Conservation (phyloP, 1,140 invertebrate species). For the Maniola jurtina region DNA sequence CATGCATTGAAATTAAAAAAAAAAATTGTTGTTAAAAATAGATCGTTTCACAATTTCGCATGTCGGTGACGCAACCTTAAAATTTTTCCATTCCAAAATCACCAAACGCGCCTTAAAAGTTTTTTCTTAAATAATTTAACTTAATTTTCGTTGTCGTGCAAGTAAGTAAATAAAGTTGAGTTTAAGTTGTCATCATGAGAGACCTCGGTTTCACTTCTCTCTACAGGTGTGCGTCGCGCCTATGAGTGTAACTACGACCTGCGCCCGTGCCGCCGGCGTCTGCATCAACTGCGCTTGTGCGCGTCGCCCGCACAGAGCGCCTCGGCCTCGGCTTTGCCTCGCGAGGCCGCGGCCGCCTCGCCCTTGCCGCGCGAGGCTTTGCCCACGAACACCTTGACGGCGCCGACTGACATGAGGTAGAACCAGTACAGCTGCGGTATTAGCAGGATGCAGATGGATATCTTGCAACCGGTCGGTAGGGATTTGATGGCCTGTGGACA, state of each 20-base stretch:
- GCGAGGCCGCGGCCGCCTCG: background rate
- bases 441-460: constrained; percentile 82
- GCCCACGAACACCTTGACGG: constrained; percentile 77
- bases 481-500: constrained; percentile 74
- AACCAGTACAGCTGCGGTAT: constrained; percentile 87
- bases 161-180: too few relatives aligned
- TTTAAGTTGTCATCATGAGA: too few relatives aligned
- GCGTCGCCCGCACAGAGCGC: constrained; percentile 19
- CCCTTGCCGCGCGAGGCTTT: constrained; percentile 20
- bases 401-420: constrained; percentile 82
- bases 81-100: too few relatives aligned
- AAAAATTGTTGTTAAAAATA: too few relatives aligned
- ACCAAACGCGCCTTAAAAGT: too few relatives aligned
- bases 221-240: too few relatives aligned
- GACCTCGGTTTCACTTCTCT: too few relatives aligned
- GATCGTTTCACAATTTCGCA: too few relatives aligned
- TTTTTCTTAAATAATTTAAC: too few relatives aligned
- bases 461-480: constrained; percentile 81
- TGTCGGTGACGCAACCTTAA: too few relatives aligned
- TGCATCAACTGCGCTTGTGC: constrained; percentile 45
- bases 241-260: constrained; percentile 6
- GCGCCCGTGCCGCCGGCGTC: constrained; percentile 17
- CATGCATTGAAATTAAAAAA: too few relatives aligned
- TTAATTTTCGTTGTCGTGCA: too few relatives aligned
- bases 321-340: constrained; percentile 7